Conservation (phyloP, 1,140 invertebrate species). For the Monochamus saltuarius region DNA sequence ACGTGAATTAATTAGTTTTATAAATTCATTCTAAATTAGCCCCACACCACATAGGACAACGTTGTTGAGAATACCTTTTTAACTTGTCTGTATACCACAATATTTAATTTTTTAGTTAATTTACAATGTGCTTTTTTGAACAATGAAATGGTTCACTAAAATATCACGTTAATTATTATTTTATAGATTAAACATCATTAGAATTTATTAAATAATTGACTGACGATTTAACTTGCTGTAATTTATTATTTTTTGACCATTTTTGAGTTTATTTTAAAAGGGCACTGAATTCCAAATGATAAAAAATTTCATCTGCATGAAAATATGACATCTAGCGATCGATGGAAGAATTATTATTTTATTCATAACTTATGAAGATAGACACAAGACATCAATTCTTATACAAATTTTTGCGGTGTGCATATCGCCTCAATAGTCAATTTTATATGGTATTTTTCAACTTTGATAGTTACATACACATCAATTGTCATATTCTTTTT, state of each 20-base stretch:
- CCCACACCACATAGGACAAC: too few relatives aligned
- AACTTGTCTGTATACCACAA: too few relatives aligned
- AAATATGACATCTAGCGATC: slow-evolving; percentile 10
- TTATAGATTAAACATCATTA: background rate
- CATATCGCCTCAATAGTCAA: too few relatives aligned
- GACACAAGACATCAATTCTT: background rate
- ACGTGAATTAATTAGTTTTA: background rate
- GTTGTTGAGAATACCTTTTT: too few relatives aligned
- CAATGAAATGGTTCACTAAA: slow-evolving; percentile 3
- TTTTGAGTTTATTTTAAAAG: slow-evolving; percentile 1
- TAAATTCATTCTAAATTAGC: background rate
- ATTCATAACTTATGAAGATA: slow-evolving; percentile 6
- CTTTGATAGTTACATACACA: too few relatives aligned
- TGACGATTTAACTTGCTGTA: background rate
- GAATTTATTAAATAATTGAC: slow-evolving; percentile 1
- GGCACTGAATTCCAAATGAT: background rate
- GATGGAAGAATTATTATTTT: slow-evolving; percentile 1
- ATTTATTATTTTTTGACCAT: background rate
- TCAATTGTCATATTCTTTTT: too few relatives aligned
- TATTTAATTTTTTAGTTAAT: too few relatives aligned
- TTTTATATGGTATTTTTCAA: too few relatives aligned
- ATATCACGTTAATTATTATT: slow-evolving; percentile 2
- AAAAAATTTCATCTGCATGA: slow-evolving; percentile 13
- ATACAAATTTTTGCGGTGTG: too few relatives aligned
- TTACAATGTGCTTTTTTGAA: background rate